These are phyloP conservation scores for Neoarius graeffei DNA, from an alignment of 2,113 vertebrate genomes.

Conservation along the genomic window DNA sequence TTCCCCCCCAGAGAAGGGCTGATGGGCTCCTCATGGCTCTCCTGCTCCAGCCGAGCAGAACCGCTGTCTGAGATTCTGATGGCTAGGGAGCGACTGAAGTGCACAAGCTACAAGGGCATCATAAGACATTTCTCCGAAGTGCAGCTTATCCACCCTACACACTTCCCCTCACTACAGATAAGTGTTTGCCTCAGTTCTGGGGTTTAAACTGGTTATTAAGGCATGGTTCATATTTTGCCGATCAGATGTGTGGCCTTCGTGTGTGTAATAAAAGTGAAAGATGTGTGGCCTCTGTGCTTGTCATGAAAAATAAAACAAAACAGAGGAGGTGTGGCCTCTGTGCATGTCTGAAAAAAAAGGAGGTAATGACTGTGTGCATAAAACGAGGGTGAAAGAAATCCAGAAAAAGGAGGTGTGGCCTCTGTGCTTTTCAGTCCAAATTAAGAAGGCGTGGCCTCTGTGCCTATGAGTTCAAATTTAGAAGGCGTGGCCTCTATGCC, in stretches of 20 bases:
- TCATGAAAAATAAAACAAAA: background rate
- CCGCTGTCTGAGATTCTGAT: constrained; percentile 46
- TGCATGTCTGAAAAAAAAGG: background rate
- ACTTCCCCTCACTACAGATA: background rate
- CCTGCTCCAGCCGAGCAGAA: constrained; percentile 24
- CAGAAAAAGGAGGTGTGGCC: background rate
- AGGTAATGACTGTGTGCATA: too few species aligned
- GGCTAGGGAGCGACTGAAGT: constrained; percentile 29
- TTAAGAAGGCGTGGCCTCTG: too few species aligned
- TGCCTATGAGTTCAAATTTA: too few species aligned
- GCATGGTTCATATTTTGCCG: background rate
- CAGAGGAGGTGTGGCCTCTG: background rate
- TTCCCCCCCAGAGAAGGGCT: constrained; percentile 37
- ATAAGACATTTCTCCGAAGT: constrained; percentile 18
- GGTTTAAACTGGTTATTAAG: background rate
- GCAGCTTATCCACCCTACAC: constrained; percentile 19
- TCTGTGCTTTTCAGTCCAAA: background rate
- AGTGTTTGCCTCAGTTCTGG: background rate
- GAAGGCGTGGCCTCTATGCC: too few species aligned
- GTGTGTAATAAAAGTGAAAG: background rate
- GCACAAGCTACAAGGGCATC: constrained; percentile 34
- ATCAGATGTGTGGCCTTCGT: background rate
- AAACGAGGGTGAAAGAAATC: background rate
- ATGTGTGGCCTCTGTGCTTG: background rate
- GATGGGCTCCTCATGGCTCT: constrained; percentile 46